Base-by-base conservation (phyloP, 1,140 invertebrate species). In the Lordiphosa clarofinis region DNA sequence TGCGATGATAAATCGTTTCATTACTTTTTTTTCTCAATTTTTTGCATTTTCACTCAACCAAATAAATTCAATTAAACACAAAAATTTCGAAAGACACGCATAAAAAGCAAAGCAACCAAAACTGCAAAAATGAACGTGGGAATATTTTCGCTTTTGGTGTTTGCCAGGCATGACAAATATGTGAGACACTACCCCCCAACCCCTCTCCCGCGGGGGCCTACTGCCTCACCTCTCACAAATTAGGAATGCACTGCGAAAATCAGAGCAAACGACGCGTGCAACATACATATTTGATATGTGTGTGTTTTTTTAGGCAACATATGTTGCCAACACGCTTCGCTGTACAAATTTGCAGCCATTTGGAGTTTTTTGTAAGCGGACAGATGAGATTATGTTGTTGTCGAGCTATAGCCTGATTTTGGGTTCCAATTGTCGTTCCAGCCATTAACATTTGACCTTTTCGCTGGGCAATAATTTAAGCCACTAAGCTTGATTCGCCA, bases 1-100 rank as follows among this genome's bases (percentile, higher is more conserved):
- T 53, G 56, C 33, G 39, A 69, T 78, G 78, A 84, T 82, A 78
- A 84, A 82, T 82, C 46, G 39, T 54, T 46, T 63, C 11, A 12
- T 48, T 46, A 57, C n/a, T n/a, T 48, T 54, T 65, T n/a, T 12
- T 13, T 40, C 1, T 56, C 37, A 12, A 31, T 13, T 56, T 57
- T 71, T 71, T 63, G 43, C 44, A 72, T 82, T 82, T 82, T 65
- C 68, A 70, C 48, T 82, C 64, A 44, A 28, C 50, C 55, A 63
- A 78, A 84, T 70, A 61, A 82, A 82, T 84, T 82, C 64, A 82
- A 84, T 82, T 82, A 78, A 63, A 60, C 49, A 40, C 10, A 46
- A 28, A 67, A 58, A 58, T 63, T 63, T 72, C 44, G 53, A 58
- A 58, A 72, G 55, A 67, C 49, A 72, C 64, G 64, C 68, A 68